phyloP scores from a whole-genome alignment of 1,140 invertebrate species.

The Piezodorus guildinii region DNA sequence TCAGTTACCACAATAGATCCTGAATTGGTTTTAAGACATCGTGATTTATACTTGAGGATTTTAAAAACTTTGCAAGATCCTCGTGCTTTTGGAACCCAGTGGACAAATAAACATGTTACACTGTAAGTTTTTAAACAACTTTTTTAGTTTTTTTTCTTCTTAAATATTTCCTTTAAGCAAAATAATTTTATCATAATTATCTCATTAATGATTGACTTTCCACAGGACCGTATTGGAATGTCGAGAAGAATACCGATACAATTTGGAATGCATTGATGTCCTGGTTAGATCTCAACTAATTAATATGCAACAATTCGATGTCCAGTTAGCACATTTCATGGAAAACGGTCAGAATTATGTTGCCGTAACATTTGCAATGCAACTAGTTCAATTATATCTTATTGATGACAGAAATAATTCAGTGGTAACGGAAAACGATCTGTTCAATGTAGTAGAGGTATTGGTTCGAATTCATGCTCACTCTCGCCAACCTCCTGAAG shows the following conservation, averaged over 20 bases:
- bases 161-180: no score
- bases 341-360: slow-evolving; percentile 75
- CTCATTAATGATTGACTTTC: slow-evolving; percentile 16
- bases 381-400: slow-evolving; percentile 76
- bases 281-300: slow-evolving; percentile 63
- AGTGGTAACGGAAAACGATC: slow-evolving; percentile 68
- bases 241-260: slow-evolving; percentile 77
- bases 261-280: slow-evolving; percentile 81
- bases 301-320: slow-evolving; percentile 66
- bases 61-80: slow-evolving; percentile 82
- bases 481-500: slow-evolving; percentile 66
- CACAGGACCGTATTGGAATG: slow-evolving; percentile 56
- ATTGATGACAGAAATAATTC: slow-evolving; percentile 72
- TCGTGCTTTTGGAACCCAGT: slow-evolving; percentile 71
- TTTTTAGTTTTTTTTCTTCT: no score
- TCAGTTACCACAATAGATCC: slow-evolving; percentile 42
- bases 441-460: slow-evolving; percentile 74
- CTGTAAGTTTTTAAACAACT: slow-evolving; percentile 39
- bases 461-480: slow-evolving; percentile 60
- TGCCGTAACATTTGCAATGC: slow-evolving; percentile 80
- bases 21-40: slow-evolving; percentile 63
- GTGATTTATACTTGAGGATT: slow-evolving; percentile 78
- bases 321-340: slow-evolving; percentile 72
- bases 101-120: slow-evolving; percentile 83
- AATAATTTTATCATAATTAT: background rate